These are phyloP conservation scores for Beaufortia kweichowensis DNA, from an alignment of 2,113 vertebrate genomes.

Conservation along the genomic window DNA sequence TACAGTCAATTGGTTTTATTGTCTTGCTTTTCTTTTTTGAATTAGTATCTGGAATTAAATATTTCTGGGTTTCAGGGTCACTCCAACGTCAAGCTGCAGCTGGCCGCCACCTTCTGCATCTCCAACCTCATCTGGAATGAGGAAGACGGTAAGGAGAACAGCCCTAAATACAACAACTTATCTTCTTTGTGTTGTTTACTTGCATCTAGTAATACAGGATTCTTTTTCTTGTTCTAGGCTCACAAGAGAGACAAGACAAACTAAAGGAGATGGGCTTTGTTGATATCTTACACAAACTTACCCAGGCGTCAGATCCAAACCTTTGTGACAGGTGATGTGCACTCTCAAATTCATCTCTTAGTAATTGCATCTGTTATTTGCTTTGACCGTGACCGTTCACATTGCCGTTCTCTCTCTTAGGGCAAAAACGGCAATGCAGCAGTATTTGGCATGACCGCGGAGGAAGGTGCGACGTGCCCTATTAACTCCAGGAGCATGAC, in stretches of 20 bases:
- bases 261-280: slow-evolving; percentile 96
- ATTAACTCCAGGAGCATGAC: slow-evolving; percentile 52
- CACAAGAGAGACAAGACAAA: slow-evolving; percentile 96
- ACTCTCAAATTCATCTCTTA: background rate
- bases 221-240: slow-evolving; percentile 73
- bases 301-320: slow-evolving; percentile 90
- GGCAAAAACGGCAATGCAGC: slow-evolving; percentile 97
- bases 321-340: slow-evolving; percentile 88
- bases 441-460: slow-evolving; percentile 92
- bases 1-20: slow-evolving; percentile 55
- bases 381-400: no score
- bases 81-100: slow-evolving; percentile 94
- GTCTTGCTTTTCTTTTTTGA: background rate
- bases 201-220: background rate
- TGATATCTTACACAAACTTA: slow-evolving; percentile 95
- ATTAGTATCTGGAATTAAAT: background rate
- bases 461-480: slow-evolving; percentile 73
- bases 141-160: slow-evolving; percentile 88
- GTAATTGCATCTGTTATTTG: background rate
- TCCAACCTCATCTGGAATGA: slow-evolving; percentile 99
- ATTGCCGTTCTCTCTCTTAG: slow-evolving; percentile 69
- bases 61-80: slow-evolving; percentile 80
- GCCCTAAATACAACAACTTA: background rate
- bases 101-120: slow-evolving; percentile 96
- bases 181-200: background rate